Percentiles rank a stretch among this genome's conserved stretches.
These are phyloP conservation scores for Emys orbicularis DNA, from an alignment of 2,797 vertebrate genomes.

Conservation along the genomic window DNA sequence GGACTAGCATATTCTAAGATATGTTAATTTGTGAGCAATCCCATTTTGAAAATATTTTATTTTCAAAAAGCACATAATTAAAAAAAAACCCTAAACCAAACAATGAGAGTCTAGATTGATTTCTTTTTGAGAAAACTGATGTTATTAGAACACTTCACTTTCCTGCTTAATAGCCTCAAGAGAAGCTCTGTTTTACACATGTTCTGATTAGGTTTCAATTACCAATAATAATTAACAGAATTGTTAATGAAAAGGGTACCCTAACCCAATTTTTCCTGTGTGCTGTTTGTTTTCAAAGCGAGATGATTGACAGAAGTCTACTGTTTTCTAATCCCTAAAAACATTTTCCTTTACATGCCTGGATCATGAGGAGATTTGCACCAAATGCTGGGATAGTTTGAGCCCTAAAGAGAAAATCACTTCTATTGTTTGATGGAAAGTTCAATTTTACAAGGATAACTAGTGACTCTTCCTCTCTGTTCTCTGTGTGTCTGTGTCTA, in stretches of 20 bases:
- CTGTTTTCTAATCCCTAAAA: constrained; percentile 69
- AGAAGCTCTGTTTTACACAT: not conserved
- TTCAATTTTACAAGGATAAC: constrained; percentile 71
- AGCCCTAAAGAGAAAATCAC: constrained; percentile 76
- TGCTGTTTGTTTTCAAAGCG: constrained; percentile 58
- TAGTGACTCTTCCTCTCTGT: constrained; percentile 64
- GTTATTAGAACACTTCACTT: not conserved
- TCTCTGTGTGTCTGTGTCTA: constrained; percentile 60
- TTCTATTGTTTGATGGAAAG: constrained; percentile 75
- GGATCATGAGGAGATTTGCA: constrained; percentile 79
- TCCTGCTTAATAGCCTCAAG: not conserved
- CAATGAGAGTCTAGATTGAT: not conserved
- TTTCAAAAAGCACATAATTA: not conserved
- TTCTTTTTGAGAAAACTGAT: not conserved
- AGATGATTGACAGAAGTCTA: constrained; percentile 69
- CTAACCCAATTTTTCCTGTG: constrained; percentile 45
- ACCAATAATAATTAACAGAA: constrained; percentile 66
- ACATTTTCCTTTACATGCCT: constrained; percentile 75
- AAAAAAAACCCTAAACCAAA: not conserved
- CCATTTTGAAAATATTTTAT: not conserved
- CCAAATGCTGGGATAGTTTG: constrained; percentile 77
- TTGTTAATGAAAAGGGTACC: constrained; percentile 31
- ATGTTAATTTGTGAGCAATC: not conserved
- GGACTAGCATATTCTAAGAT: not conserved
- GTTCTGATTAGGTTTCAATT: constrained; percentile 54